These are phyloP conservation scores for Mythimna ferrago DNA, from an alignment of 2,888 invertebrate genomes.

Conservation along the genomic window DNA sequence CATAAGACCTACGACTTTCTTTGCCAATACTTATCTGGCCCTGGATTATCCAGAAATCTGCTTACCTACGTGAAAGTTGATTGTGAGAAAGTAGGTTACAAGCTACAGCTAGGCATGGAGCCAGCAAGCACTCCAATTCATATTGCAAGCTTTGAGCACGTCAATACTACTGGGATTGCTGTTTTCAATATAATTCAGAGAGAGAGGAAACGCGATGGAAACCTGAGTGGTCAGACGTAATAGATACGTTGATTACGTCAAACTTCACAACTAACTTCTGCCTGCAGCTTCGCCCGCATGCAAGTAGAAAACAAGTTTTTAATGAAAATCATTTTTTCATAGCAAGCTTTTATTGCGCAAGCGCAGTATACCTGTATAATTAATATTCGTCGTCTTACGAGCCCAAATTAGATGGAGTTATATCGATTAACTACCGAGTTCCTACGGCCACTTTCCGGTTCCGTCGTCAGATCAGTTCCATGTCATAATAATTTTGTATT, in stretches of 20 bases:
- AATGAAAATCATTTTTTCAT: too few species aligned
- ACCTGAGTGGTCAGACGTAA: background rate
- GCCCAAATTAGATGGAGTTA: too few species aligned
- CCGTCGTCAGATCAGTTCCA: too few species aligned
- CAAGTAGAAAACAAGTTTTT: too few species aligned
- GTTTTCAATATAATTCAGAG: slow-evolving; percentile 25
- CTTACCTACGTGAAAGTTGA: slow-evolving; percentile 24
- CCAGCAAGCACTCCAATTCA: slow-evolving; percentile 38
- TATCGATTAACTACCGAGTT: too few species aligned
- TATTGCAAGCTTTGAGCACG: slow-evolving; percentile 20
- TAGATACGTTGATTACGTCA: background rate
- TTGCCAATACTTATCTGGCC: background rate
- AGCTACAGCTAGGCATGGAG: slow-evolving; percentile 33
- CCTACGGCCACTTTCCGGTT: too few species aligned
- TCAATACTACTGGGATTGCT: background rate
- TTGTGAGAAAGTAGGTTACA: slow-evolving; percentile 45
- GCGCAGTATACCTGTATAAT: too few species aligned
- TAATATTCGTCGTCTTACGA: too few species aligned
- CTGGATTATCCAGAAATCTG: slow-evolving; percentile 17
- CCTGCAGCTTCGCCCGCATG: too few species aligned
- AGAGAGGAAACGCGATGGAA: slow-evolving; percentile 13
- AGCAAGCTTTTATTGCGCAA: too few species aligned
- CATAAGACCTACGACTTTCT: background rate
- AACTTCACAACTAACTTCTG: background rate
- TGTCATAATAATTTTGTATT: too few species aligned